These are phyloP conservation scores for Barbus barbus DNA, from an alignment of 2,113 vertebrate species.

Conservation along the genomic window DNA sequence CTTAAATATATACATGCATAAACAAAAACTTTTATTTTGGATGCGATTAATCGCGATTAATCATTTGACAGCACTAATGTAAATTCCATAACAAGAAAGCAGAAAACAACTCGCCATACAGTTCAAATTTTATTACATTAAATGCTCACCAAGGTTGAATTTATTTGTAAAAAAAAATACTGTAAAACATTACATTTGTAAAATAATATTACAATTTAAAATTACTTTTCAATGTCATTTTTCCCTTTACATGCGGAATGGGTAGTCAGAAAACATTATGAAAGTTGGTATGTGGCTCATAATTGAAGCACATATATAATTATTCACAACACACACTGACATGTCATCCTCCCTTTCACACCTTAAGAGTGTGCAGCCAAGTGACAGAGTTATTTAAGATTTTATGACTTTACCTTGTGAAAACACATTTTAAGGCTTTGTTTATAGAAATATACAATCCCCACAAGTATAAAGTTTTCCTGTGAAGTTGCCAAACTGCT, in stretches of 20 bases:
- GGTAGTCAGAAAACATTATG: too few relatives aligned
- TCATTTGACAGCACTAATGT: too few relatives aligned
- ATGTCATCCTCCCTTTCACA: not conserved
- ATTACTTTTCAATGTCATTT: too few relatives aligned
- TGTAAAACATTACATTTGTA: not conserved
- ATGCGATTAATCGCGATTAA: too few relatives aligned
- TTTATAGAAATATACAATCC: conserved; percentile 10
- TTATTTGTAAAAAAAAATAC: not conserved
- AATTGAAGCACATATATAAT: not conserved
- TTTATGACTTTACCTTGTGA: not conserved
- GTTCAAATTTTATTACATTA: too few relatives aligned
- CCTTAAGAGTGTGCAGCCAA: not conserved
- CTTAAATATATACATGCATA: too few relatives aligned
- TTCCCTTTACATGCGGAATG: too few relatives aligned
- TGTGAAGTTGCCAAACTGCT: not conserved
- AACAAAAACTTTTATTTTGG: too few relatives aligned
- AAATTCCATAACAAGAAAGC: not conserved
- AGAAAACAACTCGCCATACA: not conserved
- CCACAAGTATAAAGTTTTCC: not conserved
- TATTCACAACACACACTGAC: not conserved
- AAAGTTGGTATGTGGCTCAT: not conserved
- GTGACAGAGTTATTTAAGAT: conserved; percentile 1
- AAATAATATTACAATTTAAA: not conserved
- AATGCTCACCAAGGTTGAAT: not conserved
- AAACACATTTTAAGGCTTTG: conserved; percentile 13